Conservation (phyloP, 2,113 vertebrate species). For the Bagarius yarrelli region DNA sequence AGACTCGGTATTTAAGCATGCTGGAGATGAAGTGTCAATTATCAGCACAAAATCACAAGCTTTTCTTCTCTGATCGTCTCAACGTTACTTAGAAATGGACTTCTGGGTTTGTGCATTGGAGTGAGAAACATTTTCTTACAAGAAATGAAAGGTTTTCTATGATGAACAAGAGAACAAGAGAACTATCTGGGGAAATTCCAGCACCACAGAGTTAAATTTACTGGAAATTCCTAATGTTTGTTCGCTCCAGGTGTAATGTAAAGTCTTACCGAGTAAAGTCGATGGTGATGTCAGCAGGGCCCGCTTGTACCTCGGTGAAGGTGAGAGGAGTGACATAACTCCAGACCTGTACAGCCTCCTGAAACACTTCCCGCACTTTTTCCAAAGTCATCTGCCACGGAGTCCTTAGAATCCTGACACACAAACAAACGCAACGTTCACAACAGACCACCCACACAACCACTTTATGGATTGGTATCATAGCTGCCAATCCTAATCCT, state of each 20-base stretch:
- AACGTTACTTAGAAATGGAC: background rate
- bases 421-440: conserved; percentile 10
- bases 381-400: conserved; percentile 77
- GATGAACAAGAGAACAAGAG: no score
- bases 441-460: conserved; percentile 25
- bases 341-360: conserved; percentile 87
- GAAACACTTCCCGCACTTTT: conserved; percentile 74
- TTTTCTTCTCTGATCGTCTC: conserved; percentile 16
- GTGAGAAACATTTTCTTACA: conserved; percentile 1
- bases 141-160: no score
- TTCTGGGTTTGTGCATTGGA: conserved; percentile 47
- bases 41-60: conserved; percentile 36
- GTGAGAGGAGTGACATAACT: conserved; percentile 86
- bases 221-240: conserved; percentile 20
- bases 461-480: background rate
- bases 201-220: conserved; percentile 5
- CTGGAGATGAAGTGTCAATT: conserved; percentile 22
- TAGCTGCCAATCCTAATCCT: conserved; percentile 1
- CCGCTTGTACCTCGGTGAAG: conserved; percentile 82
- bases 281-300: conserved; percentile 84
- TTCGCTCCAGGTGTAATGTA: background rate
- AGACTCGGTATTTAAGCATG: conserved; percentile 1
- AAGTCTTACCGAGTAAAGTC: conserved; percentile 77
- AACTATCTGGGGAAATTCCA: conserved; percentile 6
- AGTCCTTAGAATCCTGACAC: conserved; percentile 75